Conservation (phyloP, 2,797 vertebrate species). For the Anabacerthia variegaticeps region DNA sequence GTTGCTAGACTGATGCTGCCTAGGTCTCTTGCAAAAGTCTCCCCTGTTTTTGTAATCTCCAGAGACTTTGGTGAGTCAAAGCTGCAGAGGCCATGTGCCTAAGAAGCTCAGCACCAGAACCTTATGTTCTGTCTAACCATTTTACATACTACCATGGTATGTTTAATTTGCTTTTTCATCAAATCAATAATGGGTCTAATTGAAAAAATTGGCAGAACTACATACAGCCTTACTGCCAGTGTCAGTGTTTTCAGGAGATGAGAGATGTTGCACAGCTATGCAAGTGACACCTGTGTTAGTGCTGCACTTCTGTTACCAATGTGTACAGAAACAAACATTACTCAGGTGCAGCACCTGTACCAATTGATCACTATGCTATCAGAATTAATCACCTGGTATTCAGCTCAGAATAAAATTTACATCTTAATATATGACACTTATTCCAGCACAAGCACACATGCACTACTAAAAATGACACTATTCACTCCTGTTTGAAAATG, state of each 20-base stretch:
- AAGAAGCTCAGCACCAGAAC: conserved; percentile 59
- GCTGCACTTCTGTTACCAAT: conserved; percentile 31
- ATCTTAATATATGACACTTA: conserved; percentile 72
- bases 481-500: neutral
- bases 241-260: conserved; percentile 62
- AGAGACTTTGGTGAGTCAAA: conserved; percentile 19
- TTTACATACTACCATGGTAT: conserved; percentile 73
- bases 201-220: conserved; percentile 79
- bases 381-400: conserved; percentile 78
- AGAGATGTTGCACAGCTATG: conserved; percentile 14
- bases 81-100: neutral
- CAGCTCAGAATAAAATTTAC: conserved; percentile 77
- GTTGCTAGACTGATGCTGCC: neutral
- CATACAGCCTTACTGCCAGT: conserved; percentile 50
- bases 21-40: neutral
- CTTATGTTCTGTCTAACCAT: conserved; percentile 65
- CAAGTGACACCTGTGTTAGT: conserved; percentile 71
- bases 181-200: conserved; percentile 77
- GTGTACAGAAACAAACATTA: conserved; percentile 69
- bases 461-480: neutral
- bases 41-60: neutral
- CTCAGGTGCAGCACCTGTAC: conserved; percentile 77
- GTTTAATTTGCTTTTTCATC: conserved; percentile 80
- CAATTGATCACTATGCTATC: conserved; percentile 69
- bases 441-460: neutral